A percentile compares a stretch with the other conserved stretches of the same genome.
phyloP scores from a whole-genome alignment of 2,113 vertebrate genomes.

The Tautogolabrus adspersus region DNA sequence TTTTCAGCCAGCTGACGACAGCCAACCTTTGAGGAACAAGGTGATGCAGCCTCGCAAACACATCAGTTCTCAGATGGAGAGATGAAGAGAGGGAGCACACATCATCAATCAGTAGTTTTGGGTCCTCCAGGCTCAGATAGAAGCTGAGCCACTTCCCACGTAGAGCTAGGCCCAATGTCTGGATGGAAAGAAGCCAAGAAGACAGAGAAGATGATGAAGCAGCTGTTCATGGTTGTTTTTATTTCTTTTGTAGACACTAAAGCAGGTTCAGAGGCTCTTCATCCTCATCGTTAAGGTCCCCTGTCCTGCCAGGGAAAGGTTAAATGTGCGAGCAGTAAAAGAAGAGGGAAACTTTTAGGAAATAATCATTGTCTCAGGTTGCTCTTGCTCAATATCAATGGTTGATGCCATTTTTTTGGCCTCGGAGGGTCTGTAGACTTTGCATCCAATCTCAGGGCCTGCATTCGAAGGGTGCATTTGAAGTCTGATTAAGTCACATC shows the following conservation, averaged over 20 bases:
- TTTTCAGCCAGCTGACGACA: constrained; percentile 29
- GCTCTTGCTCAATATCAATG: neutral
- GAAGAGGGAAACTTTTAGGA: neutral
- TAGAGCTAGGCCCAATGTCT: constrained; percentile 23
- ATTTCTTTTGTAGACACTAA: neutral
- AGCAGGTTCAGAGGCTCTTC: constrained; percentile 9
- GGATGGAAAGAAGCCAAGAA: constrained; percentile 13
- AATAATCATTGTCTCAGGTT: neutral
- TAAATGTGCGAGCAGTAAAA: constrained; percentile 23
- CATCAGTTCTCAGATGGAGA: constrained; percentile 46
- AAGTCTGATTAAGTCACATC: too few species aligned
- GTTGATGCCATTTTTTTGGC: too few species aligned
- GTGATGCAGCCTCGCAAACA: constrained; percentile 34
- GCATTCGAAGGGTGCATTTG: too few species aligned
- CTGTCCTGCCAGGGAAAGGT: neutral
- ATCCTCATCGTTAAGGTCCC: neutral
- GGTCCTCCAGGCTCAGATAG: constrained; percentile 19
- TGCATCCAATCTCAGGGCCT: too few species aligned
- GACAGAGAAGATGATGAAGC: constrained; percentile 52
- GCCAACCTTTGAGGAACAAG: constrained; percentile 39
- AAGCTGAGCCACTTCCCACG: constrained; percentile 35
- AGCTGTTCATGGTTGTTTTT: constrained; percentile 40
- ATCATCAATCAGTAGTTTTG: constrained; percentile 64
- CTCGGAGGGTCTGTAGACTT: too few species aligned
- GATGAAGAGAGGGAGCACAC: constrained; percentile 63